A percentile compares a stretch with the other conserved stretches of the same genome.
Conservation (phyloP, 2,797 vertebrate genomes). For the Coregonus sp. region DNA sequence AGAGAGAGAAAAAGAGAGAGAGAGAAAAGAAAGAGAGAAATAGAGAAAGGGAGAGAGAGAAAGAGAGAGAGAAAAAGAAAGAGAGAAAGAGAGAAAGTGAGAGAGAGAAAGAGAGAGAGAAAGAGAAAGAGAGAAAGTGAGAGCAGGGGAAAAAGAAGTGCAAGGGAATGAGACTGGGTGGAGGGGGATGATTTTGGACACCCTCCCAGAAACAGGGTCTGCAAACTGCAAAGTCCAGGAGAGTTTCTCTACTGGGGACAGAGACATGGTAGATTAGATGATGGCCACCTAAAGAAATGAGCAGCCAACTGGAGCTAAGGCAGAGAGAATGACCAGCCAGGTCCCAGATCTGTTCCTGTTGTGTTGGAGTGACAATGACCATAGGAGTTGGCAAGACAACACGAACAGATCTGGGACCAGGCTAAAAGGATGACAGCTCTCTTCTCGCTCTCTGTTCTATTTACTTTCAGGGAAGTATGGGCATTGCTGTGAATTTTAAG, state of each 20-base stretch:
- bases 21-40: not conserved
- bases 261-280: constrained; percentile 28
- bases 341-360: not conserved
- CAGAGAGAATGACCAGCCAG: constrained; percentile 5
- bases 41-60: not conserved
- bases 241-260: constrained; percentile 23
- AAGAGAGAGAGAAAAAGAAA: not conserved
- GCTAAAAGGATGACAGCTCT: not conserved
- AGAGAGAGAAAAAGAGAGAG: constrained; percentile 1
- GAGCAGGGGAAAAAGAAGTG: not conserved
- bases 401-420: not conserved
- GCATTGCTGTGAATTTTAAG: not conserved
- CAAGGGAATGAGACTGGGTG: not conserved
- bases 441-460: not conserved
- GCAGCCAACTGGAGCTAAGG: not conserved
- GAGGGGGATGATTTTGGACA: constrained; percentile 23
- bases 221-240: constrained; percentile 24
- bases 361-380: not conserved
- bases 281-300: not conserved
- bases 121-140: constrained; percentile 3
- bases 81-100: too few species aligned
- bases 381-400: not conserved
- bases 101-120: not conserved
- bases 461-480: not conserved
- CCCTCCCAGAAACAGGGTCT: constrained; percentile 32